Percentiles rank a stretch among this genome's conserved stretches.
Evolutionary conservation across 2,888 invertebrate genomes (phyloP).

Genomic region (Notocelia uddmanniana): DNA sequence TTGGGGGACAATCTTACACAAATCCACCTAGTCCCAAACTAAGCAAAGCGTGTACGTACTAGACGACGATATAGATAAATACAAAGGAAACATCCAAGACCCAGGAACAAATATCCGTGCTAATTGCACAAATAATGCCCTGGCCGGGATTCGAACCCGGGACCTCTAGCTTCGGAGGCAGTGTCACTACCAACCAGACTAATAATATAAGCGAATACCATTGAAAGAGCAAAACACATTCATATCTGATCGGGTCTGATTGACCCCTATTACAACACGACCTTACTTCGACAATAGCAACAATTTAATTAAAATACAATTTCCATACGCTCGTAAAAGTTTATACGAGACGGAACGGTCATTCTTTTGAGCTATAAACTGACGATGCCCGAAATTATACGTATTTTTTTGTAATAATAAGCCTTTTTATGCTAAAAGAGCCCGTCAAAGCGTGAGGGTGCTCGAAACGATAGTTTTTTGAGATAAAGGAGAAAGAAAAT

Average conservation of each 20-base stretch:
- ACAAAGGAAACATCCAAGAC: too few species aligned
- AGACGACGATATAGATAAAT: too few species aligned
- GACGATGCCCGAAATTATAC: constrained; percentile 47
- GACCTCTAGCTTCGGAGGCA: too few species aligned
- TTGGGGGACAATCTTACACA: too few species aligned
- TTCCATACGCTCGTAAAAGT: constrained; percentile 38
- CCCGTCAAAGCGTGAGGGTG: constrained; percentile 61
- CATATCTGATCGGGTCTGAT: not conserved
- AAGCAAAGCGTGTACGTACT: too few species aligned
- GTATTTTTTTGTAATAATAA: constrained; percentile 65
- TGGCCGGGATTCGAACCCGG: too few species aligned
- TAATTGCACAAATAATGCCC: too few species aligned
- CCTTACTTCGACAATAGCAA: constrained; percentile 29
- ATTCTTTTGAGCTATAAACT: constrained; percentile 32
- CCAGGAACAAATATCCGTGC: too few species aligned
- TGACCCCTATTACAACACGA: not conserved
- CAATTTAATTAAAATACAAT: constrained; percentile 38
- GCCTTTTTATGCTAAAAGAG: constrained; percentile 62
- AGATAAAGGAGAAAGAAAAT: constrained; percentile 54
- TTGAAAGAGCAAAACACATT: too few species aligned
- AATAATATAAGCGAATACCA: too few species aligned
- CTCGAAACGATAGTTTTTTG: constrained; percentile 54
- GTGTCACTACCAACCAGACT: too few species aligned
- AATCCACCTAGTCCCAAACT: too few species aligned
- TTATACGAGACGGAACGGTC: constrained; percentile 20